Base-by-base conservation (phyloP, 1,140 invertebrate genomes). In the Tetragonula clypearis region DNA sequence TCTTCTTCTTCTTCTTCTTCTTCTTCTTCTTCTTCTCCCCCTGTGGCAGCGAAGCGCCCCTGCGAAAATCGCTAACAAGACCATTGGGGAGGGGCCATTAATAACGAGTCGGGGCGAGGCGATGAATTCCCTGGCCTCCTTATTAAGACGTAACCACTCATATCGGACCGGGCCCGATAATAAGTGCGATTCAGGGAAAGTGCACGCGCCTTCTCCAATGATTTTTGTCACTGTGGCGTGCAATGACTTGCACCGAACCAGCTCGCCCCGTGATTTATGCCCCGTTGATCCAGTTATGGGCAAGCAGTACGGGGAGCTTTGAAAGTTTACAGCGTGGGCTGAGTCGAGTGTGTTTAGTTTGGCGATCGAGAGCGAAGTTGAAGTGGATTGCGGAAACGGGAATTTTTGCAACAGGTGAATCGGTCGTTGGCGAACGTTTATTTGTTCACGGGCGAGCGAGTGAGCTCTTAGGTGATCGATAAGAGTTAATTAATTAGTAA, bases 61-160 rank as follows among this genome's bases (percentile, higher is more conserved):
- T 89, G 92, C 91, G 89, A 92, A 91, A 93, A 92, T 90, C 88
- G 87, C 88, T 92, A 93, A 92, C 90, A 90, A 93, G 91, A 88
- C 90, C 62, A 35, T 35, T 35, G 35, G 35, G 68, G 79, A 8
- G 71, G 77, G 75, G 85, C 84, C 90, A 90, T 89, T 87, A 88
- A 89, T 87, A 90, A 88, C 53, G 71, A 35, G 69, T 73, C n/a
- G 74, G 65, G 26, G 74, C 76, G 69, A 84, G 82, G 71, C 82
- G 85, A 87, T 88, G 87, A 90, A 88, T 88, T 88, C 87, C 62
- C 53, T 90, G 84, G 82, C 77, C 88, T 91, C 89, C 90, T 91
- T 91, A 91, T 88, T 91, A 88, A 90, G 90, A 91, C 77, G 88
- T 90, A 89, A 87, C 87, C 87, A 72, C 84, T 76, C 86, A 89